phyloP scores from a whole-genome alignment of 2,797 vertebrate species.

The Silurus lanzhouensis region DNA sequence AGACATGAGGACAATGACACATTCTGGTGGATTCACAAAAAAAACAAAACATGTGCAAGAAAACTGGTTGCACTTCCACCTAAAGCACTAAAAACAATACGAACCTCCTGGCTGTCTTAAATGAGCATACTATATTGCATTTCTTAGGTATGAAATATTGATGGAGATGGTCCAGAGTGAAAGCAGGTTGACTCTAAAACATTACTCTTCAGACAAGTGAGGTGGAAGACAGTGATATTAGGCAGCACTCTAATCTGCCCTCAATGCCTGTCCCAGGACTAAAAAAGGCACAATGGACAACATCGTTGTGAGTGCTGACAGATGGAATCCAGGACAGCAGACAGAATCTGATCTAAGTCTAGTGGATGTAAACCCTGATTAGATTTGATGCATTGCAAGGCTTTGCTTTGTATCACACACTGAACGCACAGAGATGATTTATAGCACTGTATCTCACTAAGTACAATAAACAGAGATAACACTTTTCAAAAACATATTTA shows the following conservation, averaged over 20 bases:
- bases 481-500: slow-evolving; percentile 17
- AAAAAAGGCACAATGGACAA: slow-evolving; percentile 28
- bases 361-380: slow-evolving; percentile 16
- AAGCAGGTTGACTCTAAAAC: slow-evolving; percentile 39
- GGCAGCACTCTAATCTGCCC: slow-evolving; percentile 50
- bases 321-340: slow-evolving; percentile 29
- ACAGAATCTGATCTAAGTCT: slow-evolving; percentile 27
- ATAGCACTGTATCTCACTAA: slow-evolving; percentile 34
- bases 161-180: slow-evolving; percentile 51
- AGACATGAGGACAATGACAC: neutral
- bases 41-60: slow-evolving; percentile 22
- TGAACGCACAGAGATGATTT: slow-evolving; percentile 16
- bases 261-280: slow-evolving; percentile 31
- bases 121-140: slow-evolving; percentile 49
- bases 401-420: slow-evolving; percentile 24
- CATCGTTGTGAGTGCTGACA: slow-evolving; percentile 13
- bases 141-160: slow-evolving; percentile 58
- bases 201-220: slow-evolving; percentile 51
- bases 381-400: neutral
- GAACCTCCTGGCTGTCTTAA: slow-evolving; percentile 45
- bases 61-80: slow-evolving; percentile 30
- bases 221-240: slow-evolving; percentile 54
- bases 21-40: neutral
- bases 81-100: slow-evolving; percentile 45
- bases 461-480: slow-evolving; percentile 40